Conservation (phyloP, 2,888 invertebrate species). For the Vanessa cardui region DNA sequence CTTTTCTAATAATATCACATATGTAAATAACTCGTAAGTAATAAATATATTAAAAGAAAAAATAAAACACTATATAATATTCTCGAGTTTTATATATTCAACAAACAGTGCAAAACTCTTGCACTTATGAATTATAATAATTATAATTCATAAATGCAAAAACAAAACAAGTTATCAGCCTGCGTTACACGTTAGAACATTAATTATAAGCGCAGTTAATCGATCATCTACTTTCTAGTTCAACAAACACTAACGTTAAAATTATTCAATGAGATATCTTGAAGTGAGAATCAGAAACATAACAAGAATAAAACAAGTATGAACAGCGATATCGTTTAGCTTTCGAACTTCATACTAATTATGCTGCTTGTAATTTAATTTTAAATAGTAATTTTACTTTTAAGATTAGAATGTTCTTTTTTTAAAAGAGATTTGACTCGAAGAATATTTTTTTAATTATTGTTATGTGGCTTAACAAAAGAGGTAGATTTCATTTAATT, state of each 20-base stretch:
- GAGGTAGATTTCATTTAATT: no score
- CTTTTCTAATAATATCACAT: no score
- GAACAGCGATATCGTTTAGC: constrained; percentile 11
- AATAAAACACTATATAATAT: no score
- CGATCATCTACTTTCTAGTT: constrained; percentile 22
- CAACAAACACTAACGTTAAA: constrained; percentile 17
- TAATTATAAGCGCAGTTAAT: constrained; percentile 13
- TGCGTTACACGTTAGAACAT: constrained; percentile 4
- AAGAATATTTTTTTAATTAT: no score
- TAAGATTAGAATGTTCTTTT: neutral
- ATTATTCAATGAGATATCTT: constrained; percentile 6
- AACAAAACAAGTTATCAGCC: constrained; percentile 8
- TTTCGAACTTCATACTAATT: constrained; percentile 11
- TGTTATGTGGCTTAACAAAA: no score
- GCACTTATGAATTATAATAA: neutral
- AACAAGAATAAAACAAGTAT: constrained; percentile 10
- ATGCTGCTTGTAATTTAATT: neutral
- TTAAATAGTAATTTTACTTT: no score
- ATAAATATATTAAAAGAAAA: no score
- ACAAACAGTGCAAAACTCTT: neutral
- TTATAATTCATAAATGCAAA: neutral
- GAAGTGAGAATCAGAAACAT: constrained; percentile 7
- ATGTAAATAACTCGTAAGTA: no score
- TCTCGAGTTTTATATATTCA: neutral
- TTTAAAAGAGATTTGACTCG: neutral